Percentiles rank a stretch among this genome's conserved stretches.
Evolutionary conservation across 2,113 vertebrate species (phyloP).

Genomic region (Myiozetetes cayanensis): DNA sequence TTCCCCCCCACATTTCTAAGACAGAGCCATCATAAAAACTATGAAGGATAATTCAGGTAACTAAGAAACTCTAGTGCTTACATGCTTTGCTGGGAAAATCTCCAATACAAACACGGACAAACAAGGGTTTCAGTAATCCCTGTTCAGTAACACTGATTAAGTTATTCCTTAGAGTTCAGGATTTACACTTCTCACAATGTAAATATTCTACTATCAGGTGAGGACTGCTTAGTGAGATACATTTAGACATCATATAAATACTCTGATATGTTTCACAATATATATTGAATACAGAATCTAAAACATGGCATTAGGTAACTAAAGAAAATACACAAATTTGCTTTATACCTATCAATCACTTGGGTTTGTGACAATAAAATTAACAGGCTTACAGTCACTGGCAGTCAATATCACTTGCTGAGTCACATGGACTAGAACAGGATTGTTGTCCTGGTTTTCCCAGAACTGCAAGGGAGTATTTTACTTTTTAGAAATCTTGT

Average conservation of each 20-base stretch:
- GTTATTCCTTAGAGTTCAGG: background rate
- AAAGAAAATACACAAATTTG: background rate
- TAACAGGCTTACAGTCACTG: background rate
- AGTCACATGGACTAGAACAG: background rate
- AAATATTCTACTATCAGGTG: background rate
- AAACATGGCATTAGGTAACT: background rate
- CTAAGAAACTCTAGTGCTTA: background rate
- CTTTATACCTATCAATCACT: background rate
- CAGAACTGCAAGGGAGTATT: background rate
- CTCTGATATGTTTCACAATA: background rate
- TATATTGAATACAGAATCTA: background rate
- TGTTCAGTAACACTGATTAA: background rate
- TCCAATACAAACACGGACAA: background rate
- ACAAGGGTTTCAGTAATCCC: background rate
- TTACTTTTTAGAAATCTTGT: background rate
- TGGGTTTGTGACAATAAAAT: background rate
- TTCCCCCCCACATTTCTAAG: background rate
- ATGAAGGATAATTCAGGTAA: background rate
- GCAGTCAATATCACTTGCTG: background rate
- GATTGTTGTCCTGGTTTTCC: background rate
- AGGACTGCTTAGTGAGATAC: background rate
- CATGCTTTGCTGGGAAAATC: background rate
- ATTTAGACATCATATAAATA: background rate
- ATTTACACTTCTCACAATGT: background rate
- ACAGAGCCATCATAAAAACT: rapidly evolving